Evolutionary conservation across 2,888 invertebrate genomes (phyloP), one percentile per base, ranked within the genome.

Genomic region (Apamea monoglypha): DNA sequence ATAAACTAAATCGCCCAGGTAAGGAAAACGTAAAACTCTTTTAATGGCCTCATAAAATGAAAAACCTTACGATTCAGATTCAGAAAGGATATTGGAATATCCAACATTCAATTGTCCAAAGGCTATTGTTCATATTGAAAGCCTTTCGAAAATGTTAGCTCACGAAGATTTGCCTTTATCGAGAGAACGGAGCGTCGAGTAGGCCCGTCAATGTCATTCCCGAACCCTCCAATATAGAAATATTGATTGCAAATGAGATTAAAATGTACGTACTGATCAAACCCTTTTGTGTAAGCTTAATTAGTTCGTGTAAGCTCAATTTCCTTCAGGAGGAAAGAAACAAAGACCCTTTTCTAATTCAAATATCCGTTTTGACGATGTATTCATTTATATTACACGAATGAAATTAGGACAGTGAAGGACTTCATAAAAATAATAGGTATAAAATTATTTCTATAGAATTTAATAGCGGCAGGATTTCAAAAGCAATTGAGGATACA

Each of bases 181-280:
- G 82, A 84, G 50, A 74, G 80, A 89, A 86, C 81, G 67, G 81
- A 88, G 83, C 84, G 81, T 89, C 82, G 85, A 90, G 89, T 89
- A 90, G 89, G 78, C 88, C 86, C 84, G 89, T 91, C 91, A 89
- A 91, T 91, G 90, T 91, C 91, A 88, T 84, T 83, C 77, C 79
- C 76, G 69, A 81, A 87, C 89, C 90, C 88, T 82, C 82, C 88
- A 88, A 89, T 90, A 89, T 87, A 87, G 86, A 85, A 86, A 86
- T 87, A 91, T 91, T 91, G 89, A 92, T 93, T 93, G 90, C 88
- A 90, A 93, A 93, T 92, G 85, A 90, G 90, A 92, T 93, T 92
- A 91, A 90, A 92, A 90, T 89, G 87, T 92, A 87, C 81, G 82
- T 86, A 89, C 84, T 87, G 87, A 88, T 90, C 89, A 86, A 90